These are phyloP conservation scores for Magallana ariakensis DNA, from an alignment of 1,140 invertebrate genomes.

Conservation along the genomic window DNA sequence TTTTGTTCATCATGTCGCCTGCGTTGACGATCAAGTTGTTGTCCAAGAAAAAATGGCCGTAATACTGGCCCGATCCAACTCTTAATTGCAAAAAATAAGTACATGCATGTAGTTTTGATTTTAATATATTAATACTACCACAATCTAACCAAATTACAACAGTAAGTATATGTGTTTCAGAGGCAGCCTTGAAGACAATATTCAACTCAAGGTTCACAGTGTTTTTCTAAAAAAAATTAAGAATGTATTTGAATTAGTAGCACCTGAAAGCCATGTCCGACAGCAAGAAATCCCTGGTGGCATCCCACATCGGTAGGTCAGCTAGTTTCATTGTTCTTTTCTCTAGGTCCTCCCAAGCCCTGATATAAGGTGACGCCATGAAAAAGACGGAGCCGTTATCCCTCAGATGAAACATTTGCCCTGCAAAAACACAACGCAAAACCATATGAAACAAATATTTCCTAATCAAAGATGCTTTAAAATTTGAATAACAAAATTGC, in stretches of 20 bases:
- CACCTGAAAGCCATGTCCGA: constrained; percentile 66
- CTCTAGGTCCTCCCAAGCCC: constrained; percentile 67
- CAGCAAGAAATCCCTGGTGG: constrained; percentile 68
- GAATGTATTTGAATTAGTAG: no score
- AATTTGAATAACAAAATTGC: no score
- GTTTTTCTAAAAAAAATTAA: no score
- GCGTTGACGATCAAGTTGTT: not conserved
- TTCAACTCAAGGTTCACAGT: no score
- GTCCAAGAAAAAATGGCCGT: constrained; percentile 36
- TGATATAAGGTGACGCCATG: constrained; percentile 65
- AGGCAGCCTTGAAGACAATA: no score
- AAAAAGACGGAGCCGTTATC: constrained; percentile 64
- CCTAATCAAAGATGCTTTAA: no score
- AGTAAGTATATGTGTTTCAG: no score
- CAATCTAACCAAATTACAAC: no score
- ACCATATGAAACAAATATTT: no score
- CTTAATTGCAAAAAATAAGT: not conserved
- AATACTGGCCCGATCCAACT: constrained; percentile 48
- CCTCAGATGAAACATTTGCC: constrained; percentile 67
- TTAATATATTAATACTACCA: no score
- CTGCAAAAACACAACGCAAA: constrained; percentile 49
- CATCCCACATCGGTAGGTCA: constrained; percentile 71
- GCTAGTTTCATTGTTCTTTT: constrained; percentile 63
- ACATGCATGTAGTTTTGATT: not conserved
- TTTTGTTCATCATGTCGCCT: constrained; percentile 26